Conservation (phyloP, 2,113 vertebrate species). For the Verasper variegatus region DNA sequence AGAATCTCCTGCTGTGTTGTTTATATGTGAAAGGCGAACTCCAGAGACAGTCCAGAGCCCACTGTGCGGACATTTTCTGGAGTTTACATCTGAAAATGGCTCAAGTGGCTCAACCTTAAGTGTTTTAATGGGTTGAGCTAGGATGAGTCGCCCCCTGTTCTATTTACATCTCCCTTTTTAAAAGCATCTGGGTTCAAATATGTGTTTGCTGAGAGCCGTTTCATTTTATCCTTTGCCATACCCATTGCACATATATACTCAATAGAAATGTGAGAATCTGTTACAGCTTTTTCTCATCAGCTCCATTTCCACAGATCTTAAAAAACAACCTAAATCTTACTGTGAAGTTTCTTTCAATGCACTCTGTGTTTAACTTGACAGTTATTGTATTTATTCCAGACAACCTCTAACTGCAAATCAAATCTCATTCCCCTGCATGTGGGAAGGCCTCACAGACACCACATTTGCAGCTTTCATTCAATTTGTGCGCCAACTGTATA, state of each 20-base stretch:
- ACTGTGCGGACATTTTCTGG: too few species aligned
- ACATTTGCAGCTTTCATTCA: background rate
- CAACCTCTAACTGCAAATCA: background rate
- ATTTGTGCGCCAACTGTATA: background rate
- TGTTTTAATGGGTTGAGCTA: constrained; percentile 11
- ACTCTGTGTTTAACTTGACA: background rate
- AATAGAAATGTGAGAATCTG: background rate
- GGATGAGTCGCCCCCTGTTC: constrained; percentile 3
- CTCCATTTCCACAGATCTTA: background rate
- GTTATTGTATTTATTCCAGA: background rate
- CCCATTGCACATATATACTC: background rate
- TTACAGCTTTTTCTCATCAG: background rate
- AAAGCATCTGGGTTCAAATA: background rate
- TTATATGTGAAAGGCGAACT: too few species aligned
- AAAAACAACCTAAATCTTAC: background rate
- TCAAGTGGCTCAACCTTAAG: background rate
- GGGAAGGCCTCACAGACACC: background rate
- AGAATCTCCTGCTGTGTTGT: too few species aligned
- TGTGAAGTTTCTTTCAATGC: background rate
- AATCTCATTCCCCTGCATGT: background rate
- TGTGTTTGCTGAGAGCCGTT: constrained; percentile 2
- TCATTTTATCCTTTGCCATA: background rate
- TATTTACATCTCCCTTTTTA: background rate
- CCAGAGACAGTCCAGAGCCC: too few species aligned
- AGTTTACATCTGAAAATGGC: too few species aligned